Conservation (phyloP, 2,113 vertebrate genomes). For the Phoenicopterus ruber region DNA sequence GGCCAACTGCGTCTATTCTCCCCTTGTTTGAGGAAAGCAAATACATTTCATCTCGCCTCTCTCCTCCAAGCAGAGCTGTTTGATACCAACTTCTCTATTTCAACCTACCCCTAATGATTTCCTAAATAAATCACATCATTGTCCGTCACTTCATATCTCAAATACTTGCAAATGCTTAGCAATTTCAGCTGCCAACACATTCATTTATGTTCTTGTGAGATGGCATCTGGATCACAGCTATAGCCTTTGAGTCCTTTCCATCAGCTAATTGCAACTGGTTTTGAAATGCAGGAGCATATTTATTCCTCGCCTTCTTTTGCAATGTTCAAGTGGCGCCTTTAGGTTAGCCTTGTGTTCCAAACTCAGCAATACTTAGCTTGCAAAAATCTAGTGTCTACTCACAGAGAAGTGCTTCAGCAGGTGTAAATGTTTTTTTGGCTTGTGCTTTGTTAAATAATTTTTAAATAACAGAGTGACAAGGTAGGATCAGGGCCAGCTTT, state of each 20-base stretch:
- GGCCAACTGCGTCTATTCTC: background rate
- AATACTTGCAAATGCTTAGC: slow-evolving; percentile 29
- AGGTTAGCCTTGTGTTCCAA: background rate
- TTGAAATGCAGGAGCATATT: slow-evolving; percentile 16
- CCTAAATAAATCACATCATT: slow-evolving; percentile 15
- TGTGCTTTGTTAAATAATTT: background rate
- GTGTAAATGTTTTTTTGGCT: background rate
- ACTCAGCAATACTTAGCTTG: background rate
- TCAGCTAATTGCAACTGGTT: slow-evolving; percentile 46
- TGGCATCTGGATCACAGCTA: slow-evolving; percentile 50
- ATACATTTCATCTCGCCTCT: background rate
- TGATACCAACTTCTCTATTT: background rate
- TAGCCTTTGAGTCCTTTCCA: slow-evolving; percentile 23
- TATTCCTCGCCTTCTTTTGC: background rate
- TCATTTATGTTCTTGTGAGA: slow-evolving; percentile 25
- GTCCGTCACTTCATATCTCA: slow-evolving; percentile 19
- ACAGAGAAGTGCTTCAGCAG: background rate
- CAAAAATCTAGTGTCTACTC: background rate
- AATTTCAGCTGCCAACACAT: slow-evolving; percentile 50
- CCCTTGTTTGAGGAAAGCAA: background rate
- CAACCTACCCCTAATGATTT: slow-evolving; percentile 7
- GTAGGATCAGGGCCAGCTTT: background rate
- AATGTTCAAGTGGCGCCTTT: background rate
- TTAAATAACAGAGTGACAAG: background rate
- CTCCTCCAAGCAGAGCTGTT: background rate